Conservation (phyloP, 2,113 vertebrate species). For the Rattus rattus region DNA sequence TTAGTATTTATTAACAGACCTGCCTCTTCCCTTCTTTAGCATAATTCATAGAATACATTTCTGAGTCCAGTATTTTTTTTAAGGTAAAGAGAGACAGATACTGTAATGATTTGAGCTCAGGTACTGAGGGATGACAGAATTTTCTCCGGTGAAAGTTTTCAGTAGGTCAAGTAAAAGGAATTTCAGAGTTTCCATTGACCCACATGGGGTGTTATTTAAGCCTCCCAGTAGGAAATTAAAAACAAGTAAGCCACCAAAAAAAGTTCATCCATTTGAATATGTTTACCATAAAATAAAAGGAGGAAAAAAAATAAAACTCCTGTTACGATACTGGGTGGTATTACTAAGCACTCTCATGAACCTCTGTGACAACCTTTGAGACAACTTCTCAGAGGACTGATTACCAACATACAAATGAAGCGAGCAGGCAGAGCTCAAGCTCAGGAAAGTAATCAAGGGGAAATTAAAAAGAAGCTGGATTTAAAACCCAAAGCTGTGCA, state of each 20-base stretch:
- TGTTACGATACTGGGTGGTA: neutral
- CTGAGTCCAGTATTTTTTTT: neutral
- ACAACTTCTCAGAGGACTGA: neutral
- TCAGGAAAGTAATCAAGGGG: neutral
- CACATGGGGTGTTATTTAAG: neutral
- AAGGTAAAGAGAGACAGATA: neutral
- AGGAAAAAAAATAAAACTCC: slow-evolving; percentile 4
- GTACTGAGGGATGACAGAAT: neutral
- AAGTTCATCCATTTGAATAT: neutral
- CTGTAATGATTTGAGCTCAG: neutral
- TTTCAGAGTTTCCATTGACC: slow-evolving; percentile 7
- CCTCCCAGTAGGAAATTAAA: neutral
- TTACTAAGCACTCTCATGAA: neutral
- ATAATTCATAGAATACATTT: neutral
- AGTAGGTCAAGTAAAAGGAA: neutral
- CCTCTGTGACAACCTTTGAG: neutral
- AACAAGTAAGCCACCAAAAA: neutral
- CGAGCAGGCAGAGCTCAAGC: neutral
- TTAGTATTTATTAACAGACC: neutral
- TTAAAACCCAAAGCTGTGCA: neutral
- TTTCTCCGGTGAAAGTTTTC: neutral
- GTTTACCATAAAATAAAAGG: neutral
- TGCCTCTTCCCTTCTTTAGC: neutral
- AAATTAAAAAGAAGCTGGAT: neutral
- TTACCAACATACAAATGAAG: neutral